A percentile compares a stretch with the other conserved stretches of the same genome.
These are phyloP conservation scores for Leptinotarsa juncta DNA, from an alignment of 2,888 invertebrate species.

Conservation along the genomic window DNA sequence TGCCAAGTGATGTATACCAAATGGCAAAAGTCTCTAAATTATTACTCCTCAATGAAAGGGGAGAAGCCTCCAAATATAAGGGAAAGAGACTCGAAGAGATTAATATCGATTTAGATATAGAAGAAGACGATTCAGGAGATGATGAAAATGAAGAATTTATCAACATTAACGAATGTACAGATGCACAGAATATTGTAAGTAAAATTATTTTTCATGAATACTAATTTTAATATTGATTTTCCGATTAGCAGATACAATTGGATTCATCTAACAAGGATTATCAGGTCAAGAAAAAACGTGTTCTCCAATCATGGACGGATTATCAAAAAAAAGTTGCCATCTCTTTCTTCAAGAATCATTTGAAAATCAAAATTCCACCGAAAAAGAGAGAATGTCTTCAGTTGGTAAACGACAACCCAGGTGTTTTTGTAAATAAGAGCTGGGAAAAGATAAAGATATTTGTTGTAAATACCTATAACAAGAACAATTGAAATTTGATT, in stretches of 20 bases:
- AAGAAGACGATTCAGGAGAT: neutral
- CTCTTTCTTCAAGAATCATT: neutral
- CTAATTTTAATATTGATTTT: neutral
- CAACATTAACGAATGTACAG: neutral
- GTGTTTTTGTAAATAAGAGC: too few species aligned
- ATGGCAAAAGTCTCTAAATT: conserved; percentile 22
- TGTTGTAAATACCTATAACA: too few species aligned
- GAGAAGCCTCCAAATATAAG: conserved; percentile 29
- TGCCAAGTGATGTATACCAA: conserved; percentile 26
- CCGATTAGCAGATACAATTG: neutral
- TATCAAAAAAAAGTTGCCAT: neutral
- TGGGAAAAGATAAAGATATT: too few species aligned
- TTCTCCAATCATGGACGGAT: neutral
- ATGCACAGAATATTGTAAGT: neutral
- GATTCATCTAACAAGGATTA: neutral
- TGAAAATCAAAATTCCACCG: too few species aligned
- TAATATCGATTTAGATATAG: conserved; percentile 24
- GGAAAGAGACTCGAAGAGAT: conserved; percentile 30
- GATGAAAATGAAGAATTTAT: neutral
- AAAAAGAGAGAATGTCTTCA: too few species aligned
- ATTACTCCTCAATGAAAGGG: conserved; percentile 21
- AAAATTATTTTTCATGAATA: neutral
- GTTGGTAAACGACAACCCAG: too few species aligned
- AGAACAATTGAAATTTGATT: too few species aligned
- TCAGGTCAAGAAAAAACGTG: neutral